Evolutionary conservation across 2,113 vertebrate species (phyloP).

Genomic region (Chelonoidis abingdonii): DNA sequence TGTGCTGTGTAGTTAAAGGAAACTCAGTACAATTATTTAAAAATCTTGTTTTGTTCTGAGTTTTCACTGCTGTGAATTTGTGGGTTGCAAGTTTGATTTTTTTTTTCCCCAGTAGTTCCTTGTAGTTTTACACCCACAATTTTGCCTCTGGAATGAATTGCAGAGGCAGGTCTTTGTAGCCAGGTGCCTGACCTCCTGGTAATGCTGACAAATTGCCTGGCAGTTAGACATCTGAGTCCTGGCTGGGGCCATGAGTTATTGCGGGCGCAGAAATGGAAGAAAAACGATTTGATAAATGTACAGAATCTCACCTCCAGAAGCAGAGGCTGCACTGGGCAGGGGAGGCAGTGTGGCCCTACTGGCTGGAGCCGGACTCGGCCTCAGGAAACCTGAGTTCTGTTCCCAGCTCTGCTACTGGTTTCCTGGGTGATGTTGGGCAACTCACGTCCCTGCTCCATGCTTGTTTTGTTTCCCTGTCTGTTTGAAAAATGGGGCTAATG

Average conservation of each 20-base stretch:
- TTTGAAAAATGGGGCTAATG: constrained; percentile 51
- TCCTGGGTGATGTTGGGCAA: background rate
- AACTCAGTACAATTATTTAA: background rate
- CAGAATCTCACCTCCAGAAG: background rate
- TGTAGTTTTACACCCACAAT: background rate
- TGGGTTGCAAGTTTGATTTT: background rate
- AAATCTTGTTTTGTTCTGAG: background rate
- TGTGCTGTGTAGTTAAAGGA: background rate
- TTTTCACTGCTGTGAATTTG: background rate
- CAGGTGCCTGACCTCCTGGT: background rate
- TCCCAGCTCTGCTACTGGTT: background rate
- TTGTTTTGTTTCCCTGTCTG: background rate
- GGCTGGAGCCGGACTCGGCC: background rate
- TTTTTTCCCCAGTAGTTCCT: background rate
- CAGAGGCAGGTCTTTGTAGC: background rate
- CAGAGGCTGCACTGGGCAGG: background rate
- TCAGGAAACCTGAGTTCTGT: background rate
- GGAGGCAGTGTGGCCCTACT: background rate
- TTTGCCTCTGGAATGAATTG: background rate
- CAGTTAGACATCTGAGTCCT: background rate
- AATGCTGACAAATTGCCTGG: background rate
- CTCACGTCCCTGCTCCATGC: background rate
- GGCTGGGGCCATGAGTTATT: background rate
- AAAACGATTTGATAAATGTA: background rate
- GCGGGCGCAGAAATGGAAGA: background rate